Evolutionary conservation across 2,113 vertebrate species (phyloP).

Genomic region (Tupaia chinensis): DNA sequence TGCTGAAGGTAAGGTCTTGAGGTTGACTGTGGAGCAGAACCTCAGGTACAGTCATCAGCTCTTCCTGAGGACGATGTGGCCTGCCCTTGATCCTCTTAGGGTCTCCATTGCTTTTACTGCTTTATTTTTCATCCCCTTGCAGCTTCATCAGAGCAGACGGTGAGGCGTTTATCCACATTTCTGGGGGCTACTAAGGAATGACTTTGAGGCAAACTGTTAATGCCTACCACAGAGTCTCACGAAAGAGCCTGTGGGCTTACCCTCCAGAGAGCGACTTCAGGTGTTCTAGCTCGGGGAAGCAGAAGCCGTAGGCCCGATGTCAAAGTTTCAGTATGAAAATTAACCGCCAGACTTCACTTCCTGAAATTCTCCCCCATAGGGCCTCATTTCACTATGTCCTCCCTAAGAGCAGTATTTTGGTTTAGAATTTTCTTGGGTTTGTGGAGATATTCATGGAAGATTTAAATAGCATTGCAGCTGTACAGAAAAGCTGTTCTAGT

Average conservation of each 20-base stretch:
- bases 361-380: constrained; percentile 7
- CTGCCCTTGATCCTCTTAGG: neutral
- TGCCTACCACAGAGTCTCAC: neutral
- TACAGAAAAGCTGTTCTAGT: constrained; percentile 83
- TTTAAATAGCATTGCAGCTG: constrained; percentile 85
- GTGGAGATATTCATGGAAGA: constrained; percentile 80
- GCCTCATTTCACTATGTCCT: constrained; percentile 77
- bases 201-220: constrained; percentile 15
- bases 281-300: neutral
- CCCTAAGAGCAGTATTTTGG: constrained; percentile 78
- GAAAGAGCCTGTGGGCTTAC: neutral
- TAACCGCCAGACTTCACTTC: constrained; percentile 60
- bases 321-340: constrained; percentile 64
- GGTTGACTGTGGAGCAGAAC: neutral
- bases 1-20: neutral
- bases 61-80: neutral
- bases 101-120: neutral
- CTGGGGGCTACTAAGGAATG: constrained; percentile 40
- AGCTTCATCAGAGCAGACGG: constrained; percentile 35
- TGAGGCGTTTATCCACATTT: constrained; percentile 63
- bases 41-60: neutral
- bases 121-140: constrained; percentile 3
- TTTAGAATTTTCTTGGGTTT: constrained; percentile 80
- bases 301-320: neutral
- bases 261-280: constrained; percentile 25